phyloP scores from a whole-genome alignment of 2,113 vertebrate genomes.

The Desmodus rotundus region DNA sequence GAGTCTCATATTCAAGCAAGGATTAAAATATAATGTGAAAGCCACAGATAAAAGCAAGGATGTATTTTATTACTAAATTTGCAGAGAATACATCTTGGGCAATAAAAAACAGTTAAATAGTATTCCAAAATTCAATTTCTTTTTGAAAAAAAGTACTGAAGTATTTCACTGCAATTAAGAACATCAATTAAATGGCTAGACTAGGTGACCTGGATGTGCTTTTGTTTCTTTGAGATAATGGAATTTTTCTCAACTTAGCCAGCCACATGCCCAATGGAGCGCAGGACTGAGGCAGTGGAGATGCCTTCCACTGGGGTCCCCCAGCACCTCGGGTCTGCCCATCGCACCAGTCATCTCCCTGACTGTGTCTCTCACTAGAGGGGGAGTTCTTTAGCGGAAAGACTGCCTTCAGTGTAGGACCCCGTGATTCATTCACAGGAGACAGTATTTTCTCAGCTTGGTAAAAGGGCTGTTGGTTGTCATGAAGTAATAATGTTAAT shows the following conservation, averaged over 20 bases:
- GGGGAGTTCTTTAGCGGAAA: background rate
- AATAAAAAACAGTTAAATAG: background rate
- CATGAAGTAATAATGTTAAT: background rate
- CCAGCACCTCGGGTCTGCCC: background rate
- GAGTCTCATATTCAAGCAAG: background rate
- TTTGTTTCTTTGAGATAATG: conserved; percentile 52
- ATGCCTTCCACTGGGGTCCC: background rate
- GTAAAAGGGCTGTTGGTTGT: background rate
- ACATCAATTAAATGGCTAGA: background rate
- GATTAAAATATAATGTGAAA: conserved; percentile 14
- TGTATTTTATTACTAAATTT: background rate
- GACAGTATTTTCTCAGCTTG: background rate
- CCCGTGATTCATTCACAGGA: conserved; percentile 21
- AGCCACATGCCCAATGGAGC: background rate
- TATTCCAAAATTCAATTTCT: background rate
- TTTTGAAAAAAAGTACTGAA: conserved; percentile 8
- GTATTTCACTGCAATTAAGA: background rate
- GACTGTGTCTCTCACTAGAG: background rate
- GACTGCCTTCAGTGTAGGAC: background rate
- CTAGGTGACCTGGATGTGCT: background rate
- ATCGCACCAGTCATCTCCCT: background rate
- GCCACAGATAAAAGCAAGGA: background rate
- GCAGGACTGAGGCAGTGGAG: background rate
- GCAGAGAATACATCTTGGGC: background rate
- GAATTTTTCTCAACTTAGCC: background rate